Evolutionary conservation across 2,888 invertebrate species (phyloP), one percentile per base, ranked within the genome.

Genomic region (Hirtodrosophila alboralis): DNA sequence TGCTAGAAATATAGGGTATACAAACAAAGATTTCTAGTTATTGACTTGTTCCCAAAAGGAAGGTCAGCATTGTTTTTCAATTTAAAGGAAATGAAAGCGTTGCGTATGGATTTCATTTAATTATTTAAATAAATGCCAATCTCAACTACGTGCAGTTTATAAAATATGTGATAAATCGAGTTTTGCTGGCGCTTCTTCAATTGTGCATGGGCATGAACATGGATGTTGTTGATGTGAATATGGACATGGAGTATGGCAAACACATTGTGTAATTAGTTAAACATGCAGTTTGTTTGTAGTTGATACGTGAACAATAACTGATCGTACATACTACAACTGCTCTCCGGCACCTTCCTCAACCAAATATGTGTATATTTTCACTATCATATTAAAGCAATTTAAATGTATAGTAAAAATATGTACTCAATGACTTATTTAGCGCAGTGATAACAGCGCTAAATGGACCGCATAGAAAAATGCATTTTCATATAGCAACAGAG

Each of bases 371-470:
- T 1, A 18, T 34, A 8, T 13, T 26, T 16, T 40, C 9, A 8
- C 40, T 14, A 23, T 9, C 31, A 28, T 16, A 36, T 41, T 59
- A 53, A 40, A 56, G 18, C 13, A 28, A 37, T 62, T 66, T 58
- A 37, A 52, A 37, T 33, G 48, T 47, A n/a, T n/a, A 37, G 37
- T 37, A 37, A 48, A n/a, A 64, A 52, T 63, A 43, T 61, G 58
- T 59, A 27, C 60, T 59, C 47, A 56, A 56, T 70, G 66, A 73
- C 52, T 59, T 73, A 73, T 59, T 74, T 74, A 63, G 63, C 58
- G 36, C 37, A 8, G 77, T 77, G 77, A 76, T 76, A 77, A 65
- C 47, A 51, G 49, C 30, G 54, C 57, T 60, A 72, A 75, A 61
- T 66, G 51, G 56, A 59, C 41, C 52, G 30, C n/a, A 4, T 12